Conservation (phyloP, 1,140 invertebrate genomes). For the Diachasma alloeum region DNA sequence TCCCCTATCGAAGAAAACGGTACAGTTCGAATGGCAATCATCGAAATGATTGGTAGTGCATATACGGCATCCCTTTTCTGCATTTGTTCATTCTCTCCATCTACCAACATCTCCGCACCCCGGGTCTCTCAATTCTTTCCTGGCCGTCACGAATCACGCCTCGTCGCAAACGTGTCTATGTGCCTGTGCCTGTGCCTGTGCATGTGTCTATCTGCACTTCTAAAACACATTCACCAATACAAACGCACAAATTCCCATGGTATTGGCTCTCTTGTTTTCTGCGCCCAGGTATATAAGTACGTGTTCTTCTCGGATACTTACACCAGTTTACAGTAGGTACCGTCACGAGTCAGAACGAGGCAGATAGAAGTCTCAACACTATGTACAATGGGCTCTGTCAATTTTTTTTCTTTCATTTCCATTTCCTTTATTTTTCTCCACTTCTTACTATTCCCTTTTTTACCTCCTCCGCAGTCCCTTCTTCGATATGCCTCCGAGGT, state of each 20-base stretch:
- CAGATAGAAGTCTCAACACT: conserved; percentile 6
- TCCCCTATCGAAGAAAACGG: background rate
- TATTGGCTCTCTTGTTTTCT: background rate
- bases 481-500: conserved; percentile 53
- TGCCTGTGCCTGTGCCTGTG: too few species aligned
- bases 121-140: background rate
- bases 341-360: conserved; percentile 16
- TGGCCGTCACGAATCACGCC: conserved; percentile 41
- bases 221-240: conserved; percentile 21
- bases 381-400: background rate
- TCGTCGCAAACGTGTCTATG: conserved; percentile 29
- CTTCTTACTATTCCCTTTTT: background rate
- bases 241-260: background rate
- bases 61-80: conserved; percentile 2
- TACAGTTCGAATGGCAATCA: conserved; percentile 32
- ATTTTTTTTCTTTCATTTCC: background rate
- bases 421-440: background rate
- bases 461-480: conserved; percentile 23
- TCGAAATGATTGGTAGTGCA: conserved; percentile 32
- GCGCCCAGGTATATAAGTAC: conserved; percentile 15
- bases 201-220: conserved; percentile 14
- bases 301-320: conserved; percentile 26
- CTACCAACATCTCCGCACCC: background rate
- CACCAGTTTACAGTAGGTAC: conserved; percentile 46
- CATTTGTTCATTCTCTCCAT: background rate